These are phyloP conservation scores for Pampusana beccarii DNA, from an alignment of 2,113 vertebrate species.

Conservation along the genomic window DNA sequence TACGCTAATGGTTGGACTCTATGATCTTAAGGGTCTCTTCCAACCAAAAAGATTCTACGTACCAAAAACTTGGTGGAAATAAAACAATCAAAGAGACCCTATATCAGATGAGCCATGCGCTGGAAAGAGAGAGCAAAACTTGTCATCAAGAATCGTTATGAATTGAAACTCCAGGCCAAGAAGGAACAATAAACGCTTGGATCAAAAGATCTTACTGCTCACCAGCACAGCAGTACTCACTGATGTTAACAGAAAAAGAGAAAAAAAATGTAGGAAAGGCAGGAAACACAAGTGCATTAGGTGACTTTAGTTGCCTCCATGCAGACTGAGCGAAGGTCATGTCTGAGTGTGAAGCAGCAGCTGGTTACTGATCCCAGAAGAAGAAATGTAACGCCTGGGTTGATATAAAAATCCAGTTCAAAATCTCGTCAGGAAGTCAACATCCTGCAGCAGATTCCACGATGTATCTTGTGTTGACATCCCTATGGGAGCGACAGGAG, in stretches of 20 bases:
- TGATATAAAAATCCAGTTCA: neutral
- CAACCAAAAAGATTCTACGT: too few species aligned
- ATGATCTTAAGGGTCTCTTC: too few species aligned
- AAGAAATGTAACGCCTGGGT: accelerated
- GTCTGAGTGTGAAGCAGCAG: neutral
- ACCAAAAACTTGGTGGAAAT: neutral
- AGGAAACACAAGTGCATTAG: neutral
- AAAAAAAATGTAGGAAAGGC: neutral
- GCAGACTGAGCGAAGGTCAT: neutral
- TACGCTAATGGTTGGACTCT: too few species aligned
- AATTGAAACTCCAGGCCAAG: neutral
- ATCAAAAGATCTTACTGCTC: neutral
- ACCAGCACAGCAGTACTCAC: neutral
- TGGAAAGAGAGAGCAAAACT: neutral
- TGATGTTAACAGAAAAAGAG: neutral
- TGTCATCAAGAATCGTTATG: neutral
- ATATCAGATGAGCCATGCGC: neutral
- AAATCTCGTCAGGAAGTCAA: neutral
- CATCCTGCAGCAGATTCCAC: neutral
- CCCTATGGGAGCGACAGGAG: neutral
- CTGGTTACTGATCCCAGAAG: neutral
- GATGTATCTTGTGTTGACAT: accelerated
- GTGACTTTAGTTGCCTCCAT: neutral
- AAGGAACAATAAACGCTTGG: neutral
- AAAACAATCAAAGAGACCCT: neutral